Evolutionary conservation across 2,888 invertebrate species (phyloP).

Genomic region (Junonia oenone): DNA sequence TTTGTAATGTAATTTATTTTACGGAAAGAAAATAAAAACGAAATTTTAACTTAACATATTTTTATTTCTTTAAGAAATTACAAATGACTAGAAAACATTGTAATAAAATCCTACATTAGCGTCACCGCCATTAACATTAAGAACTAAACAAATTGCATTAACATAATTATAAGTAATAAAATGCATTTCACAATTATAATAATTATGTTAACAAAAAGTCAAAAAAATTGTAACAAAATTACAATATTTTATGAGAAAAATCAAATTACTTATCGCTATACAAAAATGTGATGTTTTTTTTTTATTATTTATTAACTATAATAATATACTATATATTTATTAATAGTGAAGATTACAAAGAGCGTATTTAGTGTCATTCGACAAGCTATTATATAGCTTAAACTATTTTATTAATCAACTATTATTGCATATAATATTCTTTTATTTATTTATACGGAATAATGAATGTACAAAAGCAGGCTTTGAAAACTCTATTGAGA

Average conservation of each 20-base stretch:
- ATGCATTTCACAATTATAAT: background rate
- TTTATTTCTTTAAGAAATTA: conserved; percentile 35
- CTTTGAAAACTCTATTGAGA: no score
- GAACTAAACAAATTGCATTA: background rate
- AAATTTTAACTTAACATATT: background rate
- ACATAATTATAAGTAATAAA: background rate
- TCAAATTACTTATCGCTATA: background rate
- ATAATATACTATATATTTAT: background rate
- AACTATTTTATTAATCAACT: background rate
- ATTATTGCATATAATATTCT: background rate
- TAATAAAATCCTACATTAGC: conserved; percentile 19
- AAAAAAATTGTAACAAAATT: no score
- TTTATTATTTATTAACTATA: background rate
- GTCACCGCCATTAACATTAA: background rate
- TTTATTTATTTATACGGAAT: background rate
- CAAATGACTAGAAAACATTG: conserved; percentile 35
- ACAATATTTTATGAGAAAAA: no score
- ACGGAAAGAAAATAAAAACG: background rate
- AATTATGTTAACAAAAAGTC: no score
- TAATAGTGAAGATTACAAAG: conserved; percentile 12
- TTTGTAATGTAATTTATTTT: no score
- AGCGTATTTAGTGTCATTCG: conserved; percentile 13
- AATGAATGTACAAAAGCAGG: no score
- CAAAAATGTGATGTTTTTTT: no score
- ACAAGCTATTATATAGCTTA: conserved; percentile 20